Evolutionary conservation across 2,888 invertebrate genomes (phyloP).

Genomic region (Mycalesis mineus): DNA sequence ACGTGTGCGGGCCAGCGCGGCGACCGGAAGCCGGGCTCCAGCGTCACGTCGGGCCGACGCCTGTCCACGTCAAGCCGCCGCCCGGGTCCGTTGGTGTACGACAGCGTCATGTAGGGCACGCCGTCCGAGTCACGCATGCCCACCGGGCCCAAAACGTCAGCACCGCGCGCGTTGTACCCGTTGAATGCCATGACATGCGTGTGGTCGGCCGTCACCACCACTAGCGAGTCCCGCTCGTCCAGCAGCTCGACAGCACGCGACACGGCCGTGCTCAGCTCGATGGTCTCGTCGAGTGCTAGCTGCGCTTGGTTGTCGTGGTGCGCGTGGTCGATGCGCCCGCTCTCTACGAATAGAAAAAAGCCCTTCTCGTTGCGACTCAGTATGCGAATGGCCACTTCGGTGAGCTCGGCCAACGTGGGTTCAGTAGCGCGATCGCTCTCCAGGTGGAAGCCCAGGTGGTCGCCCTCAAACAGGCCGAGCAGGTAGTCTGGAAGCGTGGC

Average conservation of each 20-base stretch:
- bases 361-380: slow-evolving; percentile 80
- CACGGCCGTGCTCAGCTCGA: slow-evolving; percentile 79
- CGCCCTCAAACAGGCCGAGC: slow-evolving; percentile 80
- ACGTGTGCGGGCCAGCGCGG: slow-evolving; percentile 51
- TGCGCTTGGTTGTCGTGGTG: slow-evolving; percentile 76
- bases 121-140: slow-evolving; percentile 55
- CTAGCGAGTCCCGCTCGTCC: slow-evolving; percentile 80
- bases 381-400: slow-evolving; percentile 80
- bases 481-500: slow-evolving; percentile 76
- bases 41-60: slow-evolving; percentile 56
- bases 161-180: slow-evolving; percentile 79
- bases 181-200: slow-evolving; percentile 81
- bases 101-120: slow-evolving; percentile 73
- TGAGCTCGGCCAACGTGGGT: slow-evolving; percentile 51
- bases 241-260: slow-evolving; percentile 46
- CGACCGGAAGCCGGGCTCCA: slow-evolving; percentile 25
- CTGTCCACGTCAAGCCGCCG: slow-evolving; percentile 49
- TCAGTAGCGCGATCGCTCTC: slow-evolving; percentile 52
- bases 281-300: slow-evolving; percentile 80
- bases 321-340: slow-evolving; percentile 78
- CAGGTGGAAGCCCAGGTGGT: slow-evolving; percentile 82
- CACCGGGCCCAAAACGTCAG: slow-evolving; percentile 40
- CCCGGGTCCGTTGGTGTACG: slow-evolving; percentile 80
- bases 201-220: slow-evolving; percentile 86
- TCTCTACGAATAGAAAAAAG: slow-evolving; percentile 84